phyloP scores from a whole-genome alignment of 2,888 invertebrate genomes.

The Imbricaverruca yamaguchii region DNA sequence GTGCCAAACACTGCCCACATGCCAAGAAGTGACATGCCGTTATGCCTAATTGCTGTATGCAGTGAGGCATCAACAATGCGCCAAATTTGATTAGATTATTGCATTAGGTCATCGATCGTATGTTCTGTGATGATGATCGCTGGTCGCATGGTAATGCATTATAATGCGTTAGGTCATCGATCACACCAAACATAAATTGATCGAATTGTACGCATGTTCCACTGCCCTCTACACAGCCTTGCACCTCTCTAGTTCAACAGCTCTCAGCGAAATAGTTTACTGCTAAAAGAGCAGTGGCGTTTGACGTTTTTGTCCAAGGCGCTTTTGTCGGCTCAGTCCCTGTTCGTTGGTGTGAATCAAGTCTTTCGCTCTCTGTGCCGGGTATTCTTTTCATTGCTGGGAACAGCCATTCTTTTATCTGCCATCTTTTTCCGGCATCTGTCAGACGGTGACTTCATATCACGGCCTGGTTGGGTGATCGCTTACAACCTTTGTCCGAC shows the following conservation, averaged over 20 bases:
- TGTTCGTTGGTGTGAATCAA: background rate
- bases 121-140: no score
- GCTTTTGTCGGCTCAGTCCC: background rate
- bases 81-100: no score
- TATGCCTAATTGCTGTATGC: no score
- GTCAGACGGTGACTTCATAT: background rate
- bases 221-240: background rate
- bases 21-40: no score
- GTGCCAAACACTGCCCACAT: no score
- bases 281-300: background rate
- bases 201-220: background rate
- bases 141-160: no score
- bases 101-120: no score
- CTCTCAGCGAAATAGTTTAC: background rate
- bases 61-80: no score
- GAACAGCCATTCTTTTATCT: background rate
- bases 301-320: background rate
- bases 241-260: background rate
- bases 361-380: background rate
- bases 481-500: background rate
- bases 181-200: background rate
- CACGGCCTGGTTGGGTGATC: background rate
- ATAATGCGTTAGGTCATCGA: no score
- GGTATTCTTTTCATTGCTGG: background rate
- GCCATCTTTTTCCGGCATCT: background rate